Evolutionary conservation across 2,888 invertebrate genomes (phyloP).

Genomic region (Drosophila parthenogenetica): DNA sequence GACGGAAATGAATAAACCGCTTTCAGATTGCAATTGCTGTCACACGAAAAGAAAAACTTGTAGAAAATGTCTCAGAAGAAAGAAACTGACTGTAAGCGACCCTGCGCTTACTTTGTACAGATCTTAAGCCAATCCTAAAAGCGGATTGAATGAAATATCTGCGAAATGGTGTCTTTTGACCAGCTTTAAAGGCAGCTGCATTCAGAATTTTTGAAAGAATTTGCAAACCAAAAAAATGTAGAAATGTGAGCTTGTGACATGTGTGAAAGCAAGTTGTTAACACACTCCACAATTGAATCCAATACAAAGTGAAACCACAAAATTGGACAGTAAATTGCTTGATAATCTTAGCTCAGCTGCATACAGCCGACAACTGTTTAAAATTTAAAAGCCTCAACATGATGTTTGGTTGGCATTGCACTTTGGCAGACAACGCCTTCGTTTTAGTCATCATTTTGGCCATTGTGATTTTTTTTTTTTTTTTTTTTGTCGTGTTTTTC

Average conservation of each 20-base stretch:
- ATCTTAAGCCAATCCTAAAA: not conserved
- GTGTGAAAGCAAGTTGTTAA: slow-evolving; percentile 55
- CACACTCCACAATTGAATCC: slow-evolving; percentile 20
- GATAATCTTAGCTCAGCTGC: slow-evolving; percentile 54
- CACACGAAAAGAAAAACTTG: not conserved
- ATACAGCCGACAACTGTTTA: slow-evolving; percentile 28
- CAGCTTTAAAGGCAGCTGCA: not conserved
- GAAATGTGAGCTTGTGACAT: slow-evolving; percentile 26
- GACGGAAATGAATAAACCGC: slow-evolving; percentile 27
- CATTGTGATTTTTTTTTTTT: slow-evolving; percentile 46
- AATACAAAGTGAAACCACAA: slow-evolving; percentile 46
- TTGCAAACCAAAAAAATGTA: not conserved
- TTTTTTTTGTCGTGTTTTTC: slow-evolving; percentile 10
- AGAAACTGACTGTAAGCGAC: not conserved
- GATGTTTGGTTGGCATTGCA: slow-evolving; percentile 37
- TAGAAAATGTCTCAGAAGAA: not conserved
- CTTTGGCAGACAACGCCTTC: slow-evolving; percentile 60
- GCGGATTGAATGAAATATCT: no score
- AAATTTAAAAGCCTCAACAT: slow-evolving; percentile 32
- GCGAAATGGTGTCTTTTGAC: no score
- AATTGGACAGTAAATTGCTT: slow-evolving; percentile 50
- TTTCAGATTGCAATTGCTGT: slow-evolving; percentile 18
- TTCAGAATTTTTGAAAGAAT: not conserved
- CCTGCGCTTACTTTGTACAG: no score
- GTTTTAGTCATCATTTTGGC: slow-evolving; percentile 41